Base-by-base conservation (phyloP, 2,797 vertebrate genomes). In the Sebastes steindachneri region DNA sequence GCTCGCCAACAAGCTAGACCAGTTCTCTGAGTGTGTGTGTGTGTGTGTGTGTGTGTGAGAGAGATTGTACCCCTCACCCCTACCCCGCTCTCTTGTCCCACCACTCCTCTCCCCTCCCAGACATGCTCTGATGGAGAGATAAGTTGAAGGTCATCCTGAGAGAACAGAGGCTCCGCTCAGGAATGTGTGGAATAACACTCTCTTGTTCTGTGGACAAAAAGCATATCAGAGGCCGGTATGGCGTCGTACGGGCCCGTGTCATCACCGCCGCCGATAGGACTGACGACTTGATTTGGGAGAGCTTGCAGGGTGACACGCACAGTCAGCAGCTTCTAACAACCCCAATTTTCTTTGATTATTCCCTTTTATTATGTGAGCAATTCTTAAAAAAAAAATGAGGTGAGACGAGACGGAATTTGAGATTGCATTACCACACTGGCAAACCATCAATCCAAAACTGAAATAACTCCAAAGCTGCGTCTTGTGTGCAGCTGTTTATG, bases 111-210 rank as follows among this genome's bases (percentile, higher is more conserved):
- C 74, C 76, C 87, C 87, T 83, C 80, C 86, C 83, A 93, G 91
- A 92, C 86, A 92, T 93, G 91, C 91, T 91, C 90, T 92, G 96
- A 96, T 95, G 89, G 88, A 95, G 94, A 94, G 95, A 96, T 95
- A 95, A 95, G 88, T 68, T 94, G 93, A 95, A 96, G 95, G 95
- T 96, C 95, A 95, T 92, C 89, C 88, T 71, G 84, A 91, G 92
- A 95, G 92, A 93, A 95, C 91, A 85, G 89, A 93, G 94, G 86
- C 94, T 95, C 87, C n/a, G 60, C 81, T 85, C 75, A 94, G 92
- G 95, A 95, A 95, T 95, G 93, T 83, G 82, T 89, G 93, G 95
- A 95, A 96, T 94, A 93, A 92, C 92, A 92, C 91, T 77, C 89
- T 90, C 91, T 89, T 92, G 87, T 93, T 94, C 88, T 60, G 80